A percentile compares a stretch with the other conserved stretches of the same genome.
phyloP scores from a whole-genome alignment of 2,888 invertebrate genomes.

The Sepiola atlantica region DNA sequence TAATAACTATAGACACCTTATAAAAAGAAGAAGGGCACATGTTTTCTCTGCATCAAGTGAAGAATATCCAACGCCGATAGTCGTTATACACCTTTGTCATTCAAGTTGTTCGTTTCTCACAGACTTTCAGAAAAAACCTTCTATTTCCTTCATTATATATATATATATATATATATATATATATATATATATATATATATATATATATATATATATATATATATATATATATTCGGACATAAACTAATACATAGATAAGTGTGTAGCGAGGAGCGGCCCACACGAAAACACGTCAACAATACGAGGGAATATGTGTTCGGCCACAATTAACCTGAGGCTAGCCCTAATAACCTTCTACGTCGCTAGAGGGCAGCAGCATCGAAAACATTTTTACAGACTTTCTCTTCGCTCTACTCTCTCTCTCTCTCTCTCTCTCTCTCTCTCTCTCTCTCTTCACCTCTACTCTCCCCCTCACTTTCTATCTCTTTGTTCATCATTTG shows the following conservation, averaged over 20 bases:
- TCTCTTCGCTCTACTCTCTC: no score
- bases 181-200: no score
- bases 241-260: background rate
- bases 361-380: background rate
- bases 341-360: background rate
- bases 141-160: no score
- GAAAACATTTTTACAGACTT: background rate
- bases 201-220: no score
- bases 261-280: background rate
- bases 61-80: background rate
- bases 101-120: constrained; percentile 12
- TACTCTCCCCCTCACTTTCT: no score
- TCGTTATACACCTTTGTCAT: background rate
- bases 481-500: no score
- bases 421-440: background rate
- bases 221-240: background rate
- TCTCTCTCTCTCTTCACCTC: background rate
- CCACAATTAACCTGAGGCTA: constrained; percentile 19
- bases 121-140: background rate
- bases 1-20: background rate
- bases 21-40: background rate
- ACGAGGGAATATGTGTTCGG: background rate
- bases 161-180: no score
- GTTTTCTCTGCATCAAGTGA: background rate
- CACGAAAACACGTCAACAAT: background rate